Evolutionary conservation across 2,797 vertebrate genomes (phyloP).

Genomic region (Anomalospiza imberbis): DNA sequence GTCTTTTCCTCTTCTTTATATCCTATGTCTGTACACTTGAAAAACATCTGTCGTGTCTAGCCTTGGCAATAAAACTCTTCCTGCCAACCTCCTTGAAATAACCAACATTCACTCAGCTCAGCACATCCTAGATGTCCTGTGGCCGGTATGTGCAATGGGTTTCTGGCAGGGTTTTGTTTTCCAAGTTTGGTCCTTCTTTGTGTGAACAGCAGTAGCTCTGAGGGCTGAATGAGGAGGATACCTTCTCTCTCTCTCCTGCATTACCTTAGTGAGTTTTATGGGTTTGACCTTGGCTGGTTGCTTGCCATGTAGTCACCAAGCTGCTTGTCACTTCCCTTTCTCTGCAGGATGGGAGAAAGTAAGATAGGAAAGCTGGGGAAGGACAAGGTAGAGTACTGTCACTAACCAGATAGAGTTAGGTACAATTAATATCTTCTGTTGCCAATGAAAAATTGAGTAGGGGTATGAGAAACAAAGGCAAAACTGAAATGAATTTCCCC

Average conservation of each 20-base stretch:
- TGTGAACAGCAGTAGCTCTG: not conserved
- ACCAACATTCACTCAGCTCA: not conserved
- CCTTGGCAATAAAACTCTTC: not conserved
- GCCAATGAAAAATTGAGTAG: not conserved
- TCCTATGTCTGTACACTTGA: fast-evolving
- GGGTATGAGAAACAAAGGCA: not conserved
- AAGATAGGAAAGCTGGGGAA: not conserved
- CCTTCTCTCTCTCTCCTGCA: not conserved
- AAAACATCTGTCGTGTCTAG: not conserved
- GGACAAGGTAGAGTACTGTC: not conserved
- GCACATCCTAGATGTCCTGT: not conserved
- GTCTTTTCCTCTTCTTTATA: not conserved
- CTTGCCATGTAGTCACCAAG: not conserved
- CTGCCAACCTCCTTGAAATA: not conserved
- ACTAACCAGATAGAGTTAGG: too few relatives aligned
- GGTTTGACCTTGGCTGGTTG: not conserved
- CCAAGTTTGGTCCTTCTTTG: not conserved
- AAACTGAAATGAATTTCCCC: not conserved
- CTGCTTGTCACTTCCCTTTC: not conserved
- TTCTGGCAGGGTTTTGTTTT: not conserved
- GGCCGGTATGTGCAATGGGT: not conserved
- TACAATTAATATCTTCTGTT: not conserved
- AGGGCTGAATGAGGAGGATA: not conserved
- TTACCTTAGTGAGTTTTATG: not conserved
- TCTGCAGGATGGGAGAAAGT: not conserved